Conservation (phyloP, 2,797 vertebrate genomes). For the Melanotaenia pygmaea region DNA sequence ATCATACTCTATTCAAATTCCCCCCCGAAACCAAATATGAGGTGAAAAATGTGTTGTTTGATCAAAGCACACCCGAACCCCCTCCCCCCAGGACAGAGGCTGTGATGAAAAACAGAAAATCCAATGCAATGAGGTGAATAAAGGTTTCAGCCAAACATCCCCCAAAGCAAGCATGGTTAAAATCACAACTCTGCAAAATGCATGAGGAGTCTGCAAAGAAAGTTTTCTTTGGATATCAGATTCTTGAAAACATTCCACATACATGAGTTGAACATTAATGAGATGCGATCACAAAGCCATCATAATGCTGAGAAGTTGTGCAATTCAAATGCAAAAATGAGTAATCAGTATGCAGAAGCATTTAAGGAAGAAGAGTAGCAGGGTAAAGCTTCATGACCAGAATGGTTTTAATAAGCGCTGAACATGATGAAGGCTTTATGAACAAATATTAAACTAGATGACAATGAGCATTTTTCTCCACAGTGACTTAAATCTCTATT, state of each 20-base stretch:
- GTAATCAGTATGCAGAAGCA: neutral
- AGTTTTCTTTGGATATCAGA: conserved; percentile 76
- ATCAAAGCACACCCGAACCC: conserved; percentile 47
- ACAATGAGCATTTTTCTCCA: conserved; percentile 72
- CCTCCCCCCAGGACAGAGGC: conserved; percentile 43
- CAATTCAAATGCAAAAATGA: neutral
- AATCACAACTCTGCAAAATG: conserved; percentile 63
- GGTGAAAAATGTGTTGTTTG: conserved; percentile 62
- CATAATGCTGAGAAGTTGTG: conserved; percentile 57
- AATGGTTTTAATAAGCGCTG: neutral
- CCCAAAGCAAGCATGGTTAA: conserved; percentile 70
- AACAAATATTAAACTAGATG: conserved; percentile 64
- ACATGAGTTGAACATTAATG: conserved; percentile 73
- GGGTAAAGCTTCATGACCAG: neutral
- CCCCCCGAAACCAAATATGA: conserved; percentile 78
- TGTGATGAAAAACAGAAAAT: conserved; percentile 71
- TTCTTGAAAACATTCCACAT: conserved; percentile 80
- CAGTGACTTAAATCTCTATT: conserved; percentile 69
- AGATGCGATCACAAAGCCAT: conserved; percentile 78
- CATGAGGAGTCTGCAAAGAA: conserved; percentile 73
- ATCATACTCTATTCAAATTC: conserved; percentile 66
- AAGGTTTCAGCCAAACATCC: conserved; percentile 68
- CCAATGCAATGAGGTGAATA: conserved; percentile 67
- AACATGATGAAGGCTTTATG: conserved; percentile 73
- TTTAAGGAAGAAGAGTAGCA: conserved; percentile 1